Conservation (phyloP, 2,113 vertebrate species). For the Melierax canorus region DNA sequence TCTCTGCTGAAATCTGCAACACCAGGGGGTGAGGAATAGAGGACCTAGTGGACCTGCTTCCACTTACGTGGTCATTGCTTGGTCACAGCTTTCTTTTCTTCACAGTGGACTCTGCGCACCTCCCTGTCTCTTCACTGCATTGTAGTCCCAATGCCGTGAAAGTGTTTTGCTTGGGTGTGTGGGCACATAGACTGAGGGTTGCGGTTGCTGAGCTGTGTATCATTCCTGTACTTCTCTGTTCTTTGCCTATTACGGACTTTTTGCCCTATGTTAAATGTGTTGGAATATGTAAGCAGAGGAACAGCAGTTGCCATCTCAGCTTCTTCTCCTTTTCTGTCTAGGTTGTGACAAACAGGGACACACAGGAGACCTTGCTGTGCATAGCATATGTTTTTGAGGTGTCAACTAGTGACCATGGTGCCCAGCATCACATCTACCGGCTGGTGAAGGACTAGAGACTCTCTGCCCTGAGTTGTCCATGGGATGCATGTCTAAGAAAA, state of each 20-base stretch:
- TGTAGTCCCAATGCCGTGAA: not conserved
- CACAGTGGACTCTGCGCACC: not conserved
- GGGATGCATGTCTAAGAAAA: slow-evolving; percentile 50
- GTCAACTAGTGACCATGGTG: slow-evolving; percentile 90
- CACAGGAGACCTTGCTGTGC: slow-evolving; percentile 91
- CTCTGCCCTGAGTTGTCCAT: not conserved
- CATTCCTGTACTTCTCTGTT: not conserved
- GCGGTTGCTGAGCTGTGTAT: not conserved
- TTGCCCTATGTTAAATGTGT: not conserved
- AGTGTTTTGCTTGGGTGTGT: not conserved
- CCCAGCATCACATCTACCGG: slow-evolving; percentile 95
- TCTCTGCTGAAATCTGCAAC: not conserved
- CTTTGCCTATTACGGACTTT: not conserved
- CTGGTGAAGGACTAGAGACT: slow-evolving; percentile 90
- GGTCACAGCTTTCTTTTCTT: not conserved
- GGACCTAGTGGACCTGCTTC: not conserved
- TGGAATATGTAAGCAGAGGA: not conserved
- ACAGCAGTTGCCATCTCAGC: not conserved
- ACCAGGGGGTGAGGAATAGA: not conserved
- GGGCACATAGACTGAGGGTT: not conserved
- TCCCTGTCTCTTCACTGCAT: not conserved
- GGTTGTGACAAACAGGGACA: slow-evolving; percentile 95
- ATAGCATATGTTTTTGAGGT: slow-evolving; percentile 94
- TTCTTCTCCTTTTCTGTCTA: slow-evolving; percentile 58
- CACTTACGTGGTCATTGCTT: not conserved